Evolutionary conservation across 2,888 invertebrate genomes (phyloP).

Genomic region (Drosophila quinaria): DNA sequence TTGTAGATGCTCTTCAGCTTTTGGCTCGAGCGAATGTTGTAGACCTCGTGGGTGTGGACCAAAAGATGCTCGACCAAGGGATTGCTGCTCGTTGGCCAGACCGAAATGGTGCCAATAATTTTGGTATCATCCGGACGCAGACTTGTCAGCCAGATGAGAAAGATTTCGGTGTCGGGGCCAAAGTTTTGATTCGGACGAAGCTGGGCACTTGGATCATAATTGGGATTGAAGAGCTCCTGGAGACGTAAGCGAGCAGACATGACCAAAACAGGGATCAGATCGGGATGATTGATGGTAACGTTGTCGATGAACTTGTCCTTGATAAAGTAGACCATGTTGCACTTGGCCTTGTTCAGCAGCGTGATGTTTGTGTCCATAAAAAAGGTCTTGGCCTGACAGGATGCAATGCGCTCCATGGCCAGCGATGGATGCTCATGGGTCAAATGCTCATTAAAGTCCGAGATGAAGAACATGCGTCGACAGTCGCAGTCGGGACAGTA

Average conservation of each 20-base stretch:
- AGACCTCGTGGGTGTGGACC: slow-evolving; percentile 77
- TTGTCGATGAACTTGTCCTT: slow-evolving; percentile 72
- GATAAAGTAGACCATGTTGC: slow-evolving; percentile 78
- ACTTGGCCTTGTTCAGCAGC: slow-evolving; percentile 62
- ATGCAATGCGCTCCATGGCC: slow-evolving; percentile 76
- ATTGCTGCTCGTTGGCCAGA: slow-evolving; percentile 69
- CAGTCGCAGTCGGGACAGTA: slow-evolving; percentile 79
- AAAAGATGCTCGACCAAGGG: slow-evolving; percentile 56
- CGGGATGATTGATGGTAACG: slow-evolving; percentile 66
- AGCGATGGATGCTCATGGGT: slow-evolving; percentile 74
- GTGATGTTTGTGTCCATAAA: slow-evolving; percentile 74
- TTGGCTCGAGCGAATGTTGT: slow-evolving; percentile 74
- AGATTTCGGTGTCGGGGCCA: slow-evolving; percentile 43
- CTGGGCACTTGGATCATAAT: background rate
- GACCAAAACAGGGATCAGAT: slow-evolving; percentile 79
- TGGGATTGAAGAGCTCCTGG: slow-evolving; percentile 46
- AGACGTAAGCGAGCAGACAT: slow-evolving; percentile 77
- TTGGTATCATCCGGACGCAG: slow-evolving; percentile 65
- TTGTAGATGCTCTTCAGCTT: slow-evolving; percentile 54
- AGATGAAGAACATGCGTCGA: slow-evolving; percentile 70
- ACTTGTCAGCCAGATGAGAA: slow-evolving; percentile 82
- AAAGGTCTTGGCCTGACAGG: slow-evolving; percentile 75
- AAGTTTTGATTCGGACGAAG: background rate
- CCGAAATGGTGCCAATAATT: slow-evolving; percentile 69
- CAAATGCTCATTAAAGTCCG: slow-evolving; percentile 81